Evolutionary conservation across 2,888 invertebrate species (phyloP).

Genomic region (Heteromurus nitidus): DNA sequence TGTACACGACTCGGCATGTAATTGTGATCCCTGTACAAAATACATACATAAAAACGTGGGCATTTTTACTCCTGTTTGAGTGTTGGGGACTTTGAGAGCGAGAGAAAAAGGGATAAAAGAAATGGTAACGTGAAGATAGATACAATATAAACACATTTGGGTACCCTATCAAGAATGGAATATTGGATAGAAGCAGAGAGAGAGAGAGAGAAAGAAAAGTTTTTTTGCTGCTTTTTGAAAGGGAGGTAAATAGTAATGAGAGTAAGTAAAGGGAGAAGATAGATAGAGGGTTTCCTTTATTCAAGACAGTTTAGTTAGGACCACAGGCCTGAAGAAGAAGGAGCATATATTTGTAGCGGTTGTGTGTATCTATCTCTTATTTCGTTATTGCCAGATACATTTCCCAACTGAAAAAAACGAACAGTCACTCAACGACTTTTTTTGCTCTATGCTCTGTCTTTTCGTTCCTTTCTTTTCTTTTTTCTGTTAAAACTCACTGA

Average conservation of each 20-base stretch:
- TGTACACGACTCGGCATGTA: neutral
- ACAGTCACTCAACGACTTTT: neutral
- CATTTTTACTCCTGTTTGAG: too few species aligned
- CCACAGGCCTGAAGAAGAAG: neutral
- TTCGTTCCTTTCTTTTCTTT: neutral
- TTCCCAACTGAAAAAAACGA: neutral
- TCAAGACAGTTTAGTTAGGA: neutral
- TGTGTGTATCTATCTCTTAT: too few species aligned
- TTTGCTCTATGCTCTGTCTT: neutral
- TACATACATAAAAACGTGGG: too few species aligned
- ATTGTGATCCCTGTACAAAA: too few species aligned
- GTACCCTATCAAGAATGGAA: neutral
- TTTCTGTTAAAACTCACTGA: neutral
- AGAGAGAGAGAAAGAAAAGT: neutral
- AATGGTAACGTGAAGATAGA: neutral
- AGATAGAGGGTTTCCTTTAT: neutral
- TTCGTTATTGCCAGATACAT: neutral
- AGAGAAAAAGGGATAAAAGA: neutral
- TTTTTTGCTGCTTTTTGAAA: too few species aligned
- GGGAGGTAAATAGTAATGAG: constrained; percentile 12
- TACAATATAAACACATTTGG: too few species aligned
- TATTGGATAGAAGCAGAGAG: too few species aligned
- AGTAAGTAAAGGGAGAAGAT: neutral
- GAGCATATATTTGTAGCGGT: neutral
- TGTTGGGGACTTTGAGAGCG: neutral